phyloP scores from a whole-genome alignment of 2,797 vertebrate genomes.

The Oryzias dopingdopingensis region DNA sequence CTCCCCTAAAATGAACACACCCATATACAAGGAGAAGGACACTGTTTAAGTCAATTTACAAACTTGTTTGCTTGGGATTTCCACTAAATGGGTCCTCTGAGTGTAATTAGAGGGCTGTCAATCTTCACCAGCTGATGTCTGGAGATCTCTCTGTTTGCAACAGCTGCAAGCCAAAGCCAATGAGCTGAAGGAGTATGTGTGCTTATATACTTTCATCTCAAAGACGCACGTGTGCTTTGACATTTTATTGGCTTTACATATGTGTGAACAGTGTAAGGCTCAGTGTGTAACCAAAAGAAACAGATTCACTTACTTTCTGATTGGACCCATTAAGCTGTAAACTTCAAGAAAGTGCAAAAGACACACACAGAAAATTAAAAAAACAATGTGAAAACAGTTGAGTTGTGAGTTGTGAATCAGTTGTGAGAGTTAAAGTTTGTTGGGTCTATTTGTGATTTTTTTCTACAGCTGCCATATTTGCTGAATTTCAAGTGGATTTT shows the following conservation, averaged over 20 bases:
- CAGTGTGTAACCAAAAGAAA: neutral
- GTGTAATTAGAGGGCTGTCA: slow-evolving; percentile 28
- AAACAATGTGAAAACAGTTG: no score
- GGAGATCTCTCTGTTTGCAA: slow-evolving; percentile 36
- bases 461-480: no score
- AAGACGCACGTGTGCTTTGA: neutral
- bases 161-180: slow-evolving; percentile 27
- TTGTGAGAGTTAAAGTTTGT: no score
- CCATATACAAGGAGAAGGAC: slow-evolving; percentile 1
- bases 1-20: slow-evolving; percentile 21
- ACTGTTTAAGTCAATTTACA: slow-evolving; percentile 17
- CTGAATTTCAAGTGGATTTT: no score
- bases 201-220: slow-evolving; percentile 16
- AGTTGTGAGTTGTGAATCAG: no score
- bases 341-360: neutral
- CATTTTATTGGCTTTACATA: neutral
- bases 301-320: neutral
- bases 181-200: slow-evolving; percentile 25
- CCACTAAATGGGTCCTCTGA: slow-evolving; percentile 39
- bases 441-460: no score
- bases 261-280: slow-evolving; percentile 2
- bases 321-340: neutral
- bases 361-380: no score
- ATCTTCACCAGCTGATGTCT: slow-evolving; percentile 48
- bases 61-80: slow-evolving; percentile 35